phyloP scores from a whole-genome alignment of 2,797 vertebrate genomes.

The Pseudochromis fuscus region DNA sequence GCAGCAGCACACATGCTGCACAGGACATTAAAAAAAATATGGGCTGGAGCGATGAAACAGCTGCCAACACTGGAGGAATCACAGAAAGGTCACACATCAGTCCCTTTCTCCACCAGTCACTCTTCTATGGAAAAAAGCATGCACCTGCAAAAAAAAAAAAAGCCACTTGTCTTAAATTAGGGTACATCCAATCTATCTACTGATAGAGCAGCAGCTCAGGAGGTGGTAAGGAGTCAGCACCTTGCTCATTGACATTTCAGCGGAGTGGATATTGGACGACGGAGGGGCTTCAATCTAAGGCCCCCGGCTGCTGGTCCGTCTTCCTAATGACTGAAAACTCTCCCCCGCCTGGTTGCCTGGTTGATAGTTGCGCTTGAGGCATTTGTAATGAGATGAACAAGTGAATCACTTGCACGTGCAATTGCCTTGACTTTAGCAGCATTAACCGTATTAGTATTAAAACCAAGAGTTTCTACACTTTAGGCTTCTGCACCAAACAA shows the following conservation, averaged over 20 bases:
- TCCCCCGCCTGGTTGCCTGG: slow-evolving; percentile 32
- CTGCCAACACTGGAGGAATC: slow-evolving; percentile 55
- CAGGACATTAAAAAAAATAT: slow-evolving; percentile 38
- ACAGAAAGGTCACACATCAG: slow-evolving; percentile 68
- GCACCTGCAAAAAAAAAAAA: slow-evolving; percentile 34
- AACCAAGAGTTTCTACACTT: slow-evolving; percentile 13
- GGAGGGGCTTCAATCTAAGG: slow-evolving; percentile 52
- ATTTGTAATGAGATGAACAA: slow-evolving; percentile 61
- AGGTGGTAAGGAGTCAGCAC: slow-evolving; percentile 60
- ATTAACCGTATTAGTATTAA: slow-evolving; percentile 22
- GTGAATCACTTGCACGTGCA: slow-evolving; percentile 41
- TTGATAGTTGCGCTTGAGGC: slow-evolving; percentile 49
- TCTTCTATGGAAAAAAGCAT: slow-evolving; percentile 48
- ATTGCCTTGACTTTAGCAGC: slow-evolving; percentile 28
- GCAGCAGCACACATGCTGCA: slow-evolving; percentile 9
- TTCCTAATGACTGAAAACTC: slow-evolving; percentile 64
- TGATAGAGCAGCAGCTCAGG: slow-evolving; percentile 46
- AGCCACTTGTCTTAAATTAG: slow-evolving; percentile 46
- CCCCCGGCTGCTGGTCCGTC: slow-evolving; percentile 35
- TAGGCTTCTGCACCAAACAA: not conserved
- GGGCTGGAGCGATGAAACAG: slow-evolving; percentile 31
- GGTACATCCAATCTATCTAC: slow-evolving; percentile 53
- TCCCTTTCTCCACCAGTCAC: slow-evolving; percentile 35
- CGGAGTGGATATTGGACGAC: slow-evolving; percentile 49
- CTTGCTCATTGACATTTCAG: slow-evolving; percentile 70